phyloP scores from a whole-genome alignment of 1,140 invertebrate species.

The Nautilus pompilius region DNA sequence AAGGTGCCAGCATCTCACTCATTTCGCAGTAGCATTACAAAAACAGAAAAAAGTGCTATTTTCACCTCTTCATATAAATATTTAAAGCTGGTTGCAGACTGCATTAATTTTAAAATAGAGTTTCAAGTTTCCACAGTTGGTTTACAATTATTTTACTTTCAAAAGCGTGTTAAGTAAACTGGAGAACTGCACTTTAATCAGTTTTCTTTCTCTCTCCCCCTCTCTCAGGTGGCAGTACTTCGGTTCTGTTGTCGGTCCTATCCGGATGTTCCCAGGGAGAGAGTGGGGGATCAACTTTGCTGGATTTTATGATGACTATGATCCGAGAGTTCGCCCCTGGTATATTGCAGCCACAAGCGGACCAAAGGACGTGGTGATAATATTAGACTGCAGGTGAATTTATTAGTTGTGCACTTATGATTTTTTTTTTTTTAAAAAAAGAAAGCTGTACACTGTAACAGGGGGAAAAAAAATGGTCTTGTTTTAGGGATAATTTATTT shows the following conservation, averaged over 20 bases:
- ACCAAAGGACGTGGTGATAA: slow-evolving; percentile 57
- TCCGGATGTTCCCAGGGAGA: slow-evolving; percentile 54
- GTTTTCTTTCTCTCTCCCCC: slow-evolving; percentile 12
- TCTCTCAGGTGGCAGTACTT: slow-evolving; percentile 56
- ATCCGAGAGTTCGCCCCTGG: slow-evolving; percentile 55
- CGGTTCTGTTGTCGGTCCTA: slow-evolving; percentile 53
- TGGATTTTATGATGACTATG: slow-evolving; percentile 58
- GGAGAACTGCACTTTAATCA: neutral
- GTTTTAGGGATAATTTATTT: too few relatives aligned
- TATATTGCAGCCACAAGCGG: slow-evolving; percentile 58
- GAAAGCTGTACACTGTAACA: too few relatives aligned
- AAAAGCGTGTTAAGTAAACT: too few relatives aligned
- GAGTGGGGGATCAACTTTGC: slow-evolving; percentile 59
- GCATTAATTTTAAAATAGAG: too few relatives aligned
- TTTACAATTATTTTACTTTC: too few relatives aligned
- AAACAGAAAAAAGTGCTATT: too few relatives aligned
- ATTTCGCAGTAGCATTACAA: too few relatives aligned
- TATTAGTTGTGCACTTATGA: neutral
- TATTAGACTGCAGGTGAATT: slow-evolving; percentile 55
- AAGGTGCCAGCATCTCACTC: too few relatives aligned
- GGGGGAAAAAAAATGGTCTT: too few relatives aligned
- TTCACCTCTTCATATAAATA: too few relatives aligned
- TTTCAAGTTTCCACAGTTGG: too few relatives aligned
- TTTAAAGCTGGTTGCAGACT: too few relatives aligned
- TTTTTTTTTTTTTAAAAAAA: neutral